phyloP scores from a whole-genome alignment of 2,888 invertebrate genomes.

The Ecliptopera silaceata region DNA sequence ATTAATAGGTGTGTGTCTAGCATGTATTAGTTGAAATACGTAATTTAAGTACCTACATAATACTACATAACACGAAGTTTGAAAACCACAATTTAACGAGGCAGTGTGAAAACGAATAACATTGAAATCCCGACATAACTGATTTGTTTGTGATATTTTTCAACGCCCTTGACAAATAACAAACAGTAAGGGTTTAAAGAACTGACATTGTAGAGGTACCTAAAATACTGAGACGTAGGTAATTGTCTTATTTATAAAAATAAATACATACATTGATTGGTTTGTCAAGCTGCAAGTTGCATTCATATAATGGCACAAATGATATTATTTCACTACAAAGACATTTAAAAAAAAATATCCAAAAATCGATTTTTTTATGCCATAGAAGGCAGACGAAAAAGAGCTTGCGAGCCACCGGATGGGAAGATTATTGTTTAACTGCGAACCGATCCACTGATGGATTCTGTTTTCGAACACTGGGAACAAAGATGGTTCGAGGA shows the following conservation, averaged over 20 bases:
- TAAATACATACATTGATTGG: background rate
- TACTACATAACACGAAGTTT: background rate
- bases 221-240: no score
- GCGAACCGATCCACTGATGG: no score
- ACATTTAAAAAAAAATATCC: no score
- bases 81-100: slow-evolving; percentile 16
- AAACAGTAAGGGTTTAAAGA: background rate
- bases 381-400: no score
- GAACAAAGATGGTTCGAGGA: background rate
- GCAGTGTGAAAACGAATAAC: slow-evolving; percentile 10
- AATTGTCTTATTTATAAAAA: background rate
- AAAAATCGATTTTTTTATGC: no score
- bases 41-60: background rate
- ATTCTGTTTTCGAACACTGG: no score
- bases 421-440: no score
- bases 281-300: background rate
- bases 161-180: slow-evolving; percentile 14
- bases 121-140: background rate
- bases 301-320: background rate
- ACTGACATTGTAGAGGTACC: no score
- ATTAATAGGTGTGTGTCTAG: background rate
- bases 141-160: slow-evolving; percentile 14
- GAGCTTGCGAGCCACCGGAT: no score
- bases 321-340: background rate
- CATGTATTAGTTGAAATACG: background rate